Percentiles rank a stretch among this genome's conserved stretches.
These are phyloP conservation scores for Protonemura montana DNA, from an alignment of 2,888 invertebrate species.

Conservation along the genomic window DNA sequence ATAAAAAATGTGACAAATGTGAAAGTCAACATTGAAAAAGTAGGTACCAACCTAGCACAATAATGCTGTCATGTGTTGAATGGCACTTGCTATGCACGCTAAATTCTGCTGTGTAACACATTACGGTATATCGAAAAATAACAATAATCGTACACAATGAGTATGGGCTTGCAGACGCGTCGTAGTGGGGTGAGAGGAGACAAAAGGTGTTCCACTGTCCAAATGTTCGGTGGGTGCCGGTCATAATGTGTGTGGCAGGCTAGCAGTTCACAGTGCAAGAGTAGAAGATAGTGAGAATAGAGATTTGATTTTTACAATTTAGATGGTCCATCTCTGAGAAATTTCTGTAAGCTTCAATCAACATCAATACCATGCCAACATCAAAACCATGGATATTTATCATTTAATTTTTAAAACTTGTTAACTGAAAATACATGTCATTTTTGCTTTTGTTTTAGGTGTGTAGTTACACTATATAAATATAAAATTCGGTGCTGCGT, in stretches of 20 bases:
- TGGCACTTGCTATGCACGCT: neutral
- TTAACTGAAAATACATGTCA: no score
- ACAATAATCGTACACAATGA: neutral
- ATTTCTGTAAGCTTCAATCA: neutral
- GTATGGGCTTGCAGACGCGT: neutral
- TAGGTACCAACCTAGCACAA: neutral
- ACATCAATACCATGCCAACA: neutral
- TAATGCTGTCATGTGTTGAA: neutral
- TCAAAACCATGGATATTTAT: neutral
- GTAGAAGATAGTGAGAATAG: neutral
- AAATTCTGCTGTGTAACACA: conserved; percentile 4
- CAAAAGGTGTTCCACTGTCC: neutral
- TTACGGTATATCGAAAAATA: conserved; percentile 2
- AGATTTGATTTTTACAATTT: neutral
- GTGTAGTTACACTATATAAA: neutral
- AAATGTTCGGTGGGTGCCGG: neutral
- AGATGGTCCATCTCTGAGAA: neutral
- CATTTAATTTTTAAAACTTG: neutral
- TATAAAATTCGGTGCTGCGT: neutral
- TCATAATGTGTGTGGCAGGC: neutral
- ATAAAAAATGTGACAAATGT: conserved; percentile 4
- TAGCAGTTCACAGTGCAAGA: neutral
- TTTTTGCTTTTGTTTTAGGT: neutral
- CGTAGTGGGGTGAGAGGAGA: conserved; percentile 4
- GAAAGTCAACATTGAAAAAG: neutral